A percentile compares a stretch with the other conserved stretches of the same genome.
phyloP scores from a whole-genome alignment of 2,113 vertebrate species.

The Pterocles gutturalis region DNA sequence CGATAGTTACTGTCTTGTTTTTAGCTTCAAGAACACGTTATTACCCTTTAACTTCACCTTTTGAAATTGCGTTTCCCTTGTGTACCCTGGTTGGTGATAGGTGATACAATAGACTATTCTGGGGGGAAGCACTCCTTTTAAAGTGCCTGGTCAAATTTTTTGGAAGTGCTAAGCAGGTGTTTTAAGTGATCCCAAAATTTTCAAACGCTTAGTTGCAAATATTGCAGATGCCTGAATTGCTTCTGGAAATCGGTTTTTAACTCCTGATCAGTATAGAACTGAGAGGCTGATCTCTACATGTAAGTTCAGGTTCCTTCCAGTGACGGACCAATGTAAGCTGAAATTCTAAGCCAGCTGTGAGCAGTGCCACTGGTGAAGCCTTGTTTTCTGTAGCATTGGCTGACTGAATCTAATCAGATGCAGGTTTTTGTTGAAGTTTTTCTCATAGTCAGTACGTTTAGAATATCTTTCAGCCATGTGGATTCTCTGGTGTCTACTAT shows the following conservation, averaged over 20 bases:
- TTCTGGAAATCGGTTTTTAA: neutral
- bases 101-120: neutral
- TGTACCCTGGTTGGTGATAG: neutral
- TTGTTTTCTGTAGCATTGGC: neutral
- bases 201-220: neutral
- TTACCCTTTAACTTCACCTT: neutral
- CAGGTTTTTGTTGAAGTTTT: neutral
- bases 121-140: neutral
- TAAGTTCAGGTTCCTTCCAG: neutral
- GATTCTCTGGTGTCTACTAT: neutral
- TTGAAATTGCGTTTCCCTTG: neutral
- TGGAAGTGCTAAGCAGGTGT: neutral
- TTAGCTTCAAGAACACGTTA: neutral
- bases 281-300: rapidly evolving
- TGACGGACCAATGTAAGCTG: neutral
- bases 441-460: neutral
- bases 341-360: neutral
- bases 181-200: neutral
- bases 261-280: neutral
- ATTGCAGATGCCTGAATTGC: neutral
- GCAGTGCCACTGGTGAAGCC: neutral
- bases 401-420: neutral
- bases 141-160: neutral
- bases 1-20: neutral
- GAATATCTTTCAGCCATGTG: neutral